Conservation (phyloP, 1,140 invertebrate species). For the Sitobion miscanthi region DNA sequence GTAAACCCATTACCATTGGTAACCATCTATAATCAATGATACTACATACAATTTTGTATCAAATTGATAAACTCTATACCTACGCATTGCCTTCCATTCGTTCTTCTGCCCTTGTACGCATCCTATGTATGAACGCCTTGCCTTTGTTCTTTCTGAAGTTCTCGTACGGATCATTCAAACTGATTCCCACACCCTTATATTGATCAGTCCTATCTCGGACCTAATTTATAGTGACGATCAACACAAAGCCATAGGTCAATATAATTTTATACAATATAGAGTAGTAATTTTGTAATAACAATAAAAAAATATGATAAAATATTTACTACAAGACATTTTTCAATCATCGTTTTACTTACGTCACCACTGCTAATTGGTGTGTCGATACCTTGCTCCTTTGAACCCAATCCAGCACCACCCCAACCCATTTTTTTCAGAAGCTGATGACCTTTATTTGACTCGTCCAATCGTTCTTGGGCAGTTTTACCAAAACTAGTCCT, state of each 20-base stretch:
- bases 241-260: conserved; percentile 51
- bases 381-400: conserved; percentile 92
- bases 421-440: conserved; percentile 96
- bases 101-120: conserved; percentile 91
- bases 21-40: not conserved
- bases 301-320: conserved; percentile 38
- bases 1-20: not conserved
- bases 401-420: conserved; percentile 86
- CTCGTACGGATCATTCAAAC: conserved; percentile 93
- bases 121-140: conserved; percentile 93
- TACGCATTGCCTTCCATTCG: conserved; percentile 61
- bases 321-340: conserved; percentile 28
- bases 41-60: not conserved
- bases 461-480: conserved; percentile 67
- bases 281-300: conserved; percentile 33
- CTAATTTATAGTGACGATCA: conserved; percentile 60
- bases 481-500: conserved; percentile 43
- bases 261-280: conserved; percentile 17
- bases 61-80: conserved; percentile 42
- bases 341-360: conserved; percentile 64
- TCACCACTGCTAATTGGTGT: conserved; percentile 91
- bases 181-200: conserved; percentile 92
- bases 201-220: conserved; percentile 84
- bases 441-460: conserved; percentile 94
- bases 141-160: conserved; percentile 96